These are phyloP conservation scores for Nematolebias whitei DNA, from an alignment of 2,113 vertebrate species.

Conservation along the genomic window DNA sequence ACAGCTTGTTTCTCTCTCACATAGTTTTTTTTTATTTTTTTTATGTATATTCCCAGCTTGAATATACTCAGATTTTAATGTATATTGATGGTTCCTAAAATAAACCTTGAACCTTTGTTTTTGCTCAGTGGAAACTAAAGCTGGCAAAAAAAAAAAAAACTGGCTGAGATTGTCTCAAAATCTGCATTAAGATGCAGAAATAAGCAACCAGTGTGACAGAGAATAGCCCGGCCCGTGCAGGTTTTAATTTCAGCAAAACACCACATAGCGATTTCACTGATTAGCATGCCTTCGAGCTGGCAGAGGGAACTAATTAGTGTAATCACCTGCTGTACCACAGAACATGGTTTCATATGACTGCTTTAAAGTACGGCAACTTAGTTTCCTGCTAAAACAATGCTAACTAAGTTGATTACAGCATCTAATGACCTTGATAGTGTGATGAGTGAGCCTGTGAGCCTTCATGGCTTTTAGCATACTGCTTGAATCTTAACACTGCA, in stretches of 20 bases:
- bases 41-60: background rate
- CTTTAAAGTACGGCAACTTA: slow-evolving; percentile 56
- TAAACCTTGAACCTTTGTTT: slow-evolving; percentile 8
- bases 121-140: slow-evolving; percentile 13
- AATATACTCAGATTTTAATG: background rate
- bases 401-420: slow-evolving; percentile 60
- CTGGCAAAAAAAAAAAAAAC: slow-evolving; percentile 5
- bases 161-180: slow-evolving; percentile 7
- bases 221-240: slow-evolving; percentile 42
- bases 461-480: slow-evolving; percentile 63
- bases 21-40: too few species aligned
- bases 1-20: background rate
- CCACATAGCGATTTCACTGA: slow-evolving; percentile 56
- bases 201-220: slow-evolving; percentile 55
- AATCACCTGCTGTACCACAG: slow-evolving; percentile 63
- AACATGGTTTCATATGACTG: slow-evolving; percentile 38
- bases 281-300: slow-evolving; percentile 66
- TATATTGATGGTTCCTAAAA: background rate
- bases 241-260: slow-evolving; percentile 49
- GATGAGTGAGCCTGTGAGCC: slow-evolving; percentile 53
- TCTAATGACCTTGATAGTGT: slow-evolving; percentile 69
- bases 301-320: slow-evolving; percentile 70
- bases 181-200: slow-evolving; percentile 24
- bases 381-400: slow-evolving; percentile 52
- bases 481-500: slow-evolving; percentile 62